A percentile compares a stretch with the other conserved stretches of the same genome.
phyloP scores from a whole-genome alignment of 2,888 invertebrate species.

The Chironomus riparius region DNA sequence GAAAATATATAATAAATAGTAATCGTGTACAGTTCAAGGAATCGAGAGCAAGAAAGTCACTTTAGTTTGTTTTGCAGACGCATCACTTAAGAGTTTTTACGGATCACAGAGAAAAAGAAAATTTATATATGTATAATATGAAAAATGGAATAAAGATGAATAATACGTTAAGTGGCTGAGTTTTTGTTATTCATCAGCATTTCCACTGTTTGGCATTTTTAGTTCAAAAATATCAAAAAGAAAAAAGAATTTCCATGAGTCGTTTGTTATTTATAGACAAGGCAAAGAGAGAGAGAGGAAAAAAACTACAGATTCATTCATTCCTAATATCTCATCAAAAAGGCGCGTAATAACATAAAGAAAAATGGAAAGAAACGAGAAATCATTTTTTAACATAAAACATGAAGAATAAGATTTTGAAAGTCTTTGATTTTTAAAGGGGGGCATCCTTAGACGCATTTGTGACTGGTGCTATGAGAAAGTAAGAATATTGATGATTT shows the following conservation, averaged over 20 bases:
- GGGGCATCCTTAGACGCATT: too few relatives aligned
- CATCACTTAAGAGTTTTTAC: background rate
- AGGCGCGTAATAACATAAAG: background rate
- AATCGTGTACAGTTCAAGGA: background rate
- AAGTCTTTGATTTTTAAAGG: too few relatives aligned
- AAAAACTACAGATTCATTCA: constrained; percentile 3
- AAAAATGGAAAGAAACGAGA: background rate
- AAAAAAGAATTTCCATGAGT: background rate
- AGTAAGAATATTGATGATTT: too few relatives aligned
- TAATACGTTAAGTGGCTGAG: constrained; percentile 21
- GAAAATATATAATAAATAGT: background rate
- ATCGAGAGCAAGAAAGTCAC: background rate
- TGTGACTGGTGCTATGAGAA: too few relatives aligned
- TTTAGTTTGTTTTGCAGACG: background rate
- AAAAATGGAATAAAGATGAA: constrained; percentile 23
- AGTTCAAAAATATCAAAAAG: background rate
- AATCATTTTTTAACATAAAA: background rate
- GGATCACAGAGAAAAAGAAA: background rate
- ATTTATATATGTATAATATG: background rate
- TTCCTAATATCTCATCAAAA: constrained; percentile 1
- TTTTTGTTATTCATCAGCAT: constrained; percentile 9
- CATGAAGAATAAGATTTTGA: background rate
- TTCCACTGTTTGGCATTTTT: background rate
- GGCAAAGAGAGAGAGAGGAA: background rate
- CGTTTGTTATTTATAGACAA: background rate